Base-by-base conservation (phyloP, 2,797 vertebrate species). In the Hafferia zeledoni region DNA sequence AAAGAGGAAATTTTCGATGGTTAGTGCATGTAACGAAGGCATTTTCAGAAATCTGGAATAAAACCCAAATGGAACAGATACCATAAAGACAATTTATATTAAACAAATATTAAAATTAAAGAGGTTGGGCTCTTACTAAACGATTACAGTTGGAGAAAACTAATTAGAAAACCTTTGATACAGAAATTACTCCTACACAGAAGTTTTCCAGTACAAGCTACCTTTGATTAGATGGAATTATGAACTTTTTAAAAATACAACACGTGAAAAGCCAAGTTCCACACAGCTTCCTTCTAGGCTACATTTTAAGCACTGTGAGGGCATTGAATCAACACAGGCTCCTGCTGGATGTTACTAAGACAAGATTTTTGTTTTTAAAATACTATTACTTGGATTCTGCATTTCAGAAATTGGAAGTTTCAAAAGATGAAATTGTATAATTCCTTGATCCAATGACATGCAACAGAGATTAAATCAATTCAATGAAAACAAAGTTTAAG, bases 361-460 rank as follows among this genome's bases (percentile, higher is more conserved):
- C 3, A 64, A 44, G 8, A n/a, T 11, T 76, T 87, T 78, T 57
- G 13, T 2, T 16, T 80, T 65, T 49, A 27, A 74, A 90, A 43
- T 9, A 15, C 10, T 18, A 3, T 10, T 18, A 78, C 18, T 35
- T 6, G 14, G 3, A 19, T 25, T 72, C 50, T n/a, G 24, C 15
- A 27, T 30, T 79, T 80, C 44, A 24, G 37, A 72, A 37, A 37
- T 7, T 8, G 5, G 8, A 89, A 59, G 11, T 9, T 63, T n/a
- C 43, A 31, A 41, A 53, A n/a, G 30, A 65, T 1, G 1, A 50
- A 63, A 64, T 30, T 0, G 17, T 10, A 3, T 5, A 50, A 71
- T 30, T 65, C 19, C 23, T 41, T 5, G 7, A 27, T 16, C 37
- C 7, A 35, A 43, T 5, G 52, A n/a, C 31, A 53, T 5, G 20